Evolutionary conservation across 2,113 vertebrate species (phyloP), one percentile per base, ranked within the genome.

Genomic region (Junco hyemalis): DNA sequence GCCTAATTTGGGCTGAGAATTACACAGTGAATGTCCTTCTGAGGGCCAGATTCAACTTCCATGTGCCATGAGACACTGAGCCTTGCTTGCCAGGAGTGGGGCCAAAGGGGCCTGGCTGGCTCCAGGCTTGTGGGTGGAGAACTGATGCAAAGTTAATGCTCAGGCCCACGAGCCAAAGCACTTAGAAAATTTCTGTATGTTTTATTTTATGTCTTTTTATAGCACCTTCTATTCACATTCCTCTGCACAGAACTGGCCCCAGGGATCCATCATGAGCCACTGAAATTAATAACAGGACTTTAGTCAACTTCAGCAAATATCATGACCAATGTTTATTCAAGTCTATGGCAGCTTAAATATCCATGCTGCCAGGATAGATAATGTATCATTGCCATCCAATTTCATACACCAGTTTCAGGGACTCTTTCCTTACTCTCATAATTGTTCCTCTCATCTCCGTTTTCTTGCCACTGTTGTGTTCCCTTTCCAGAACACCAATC

Each of bases 391-490:
- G 51, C 63, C 50, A 82, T 63, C 42, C 68, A 88, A 48, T 88
- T 93, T 93, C 68, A 65, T 88, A 54, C 42, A 86, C 8, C 47
- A 51, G 5, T 71, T 76, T 28, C 54, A 80, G 84, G 44, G 42
- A 40, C 5, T 86, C 71, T 82, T 69, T 93, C 74, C 8, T 54
- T 56, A 25, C 19, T 28, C 57, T 88, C 61, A 20, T 25, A 64
- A 81, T 45, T 2, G 1, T 68, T 90, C 68, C 29, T 88, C 68
- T 92, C 24, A 33, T 88, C 50, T 91, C 42, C 66, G 14, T 77
- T 86, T 93, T 86, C 81, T 95, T 91, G 35, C 14, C 35, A 31
- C 44, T 60, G 11, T 90, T 76, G 81, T 69, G 28, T 35, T 85
- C 51, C 54, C 85, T 83, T 70, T 44, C 50, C 42, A 73, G 54